Evolutionary conservation across 2,888 invertebrate species (phyloP).

Genomic region (Alloscopus bannaensis): DNA sequence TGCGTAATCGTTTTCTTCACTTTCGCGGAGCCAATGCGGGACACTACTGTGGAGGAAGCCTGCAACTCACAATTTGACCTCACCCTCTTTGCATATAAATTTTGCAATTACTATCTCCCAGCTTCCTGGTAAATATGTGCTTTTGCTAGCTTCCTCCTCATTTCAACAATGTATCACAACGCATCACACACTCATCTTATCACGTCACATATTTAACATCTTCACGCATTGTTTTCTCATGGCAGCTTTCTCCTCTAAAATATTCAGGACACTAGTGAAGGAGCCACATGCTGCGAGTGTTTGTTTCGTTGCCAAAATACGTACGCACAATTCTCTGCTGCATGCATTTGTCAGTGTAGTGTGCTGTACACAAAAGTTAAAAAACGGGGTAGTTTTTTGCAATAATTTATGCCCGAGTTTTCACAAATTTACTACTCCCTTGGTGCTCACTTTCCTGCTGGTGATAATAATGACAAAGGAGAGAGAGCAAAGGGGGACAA

Average conservation of each 20-base stretch:
- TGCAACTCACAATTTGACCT: slow-evolving; percentile 47
- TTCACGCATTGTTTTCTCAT: slow-evolving; percentile 33
- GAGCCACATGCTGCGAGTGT: not conserved
- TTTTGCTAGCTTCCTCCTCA: not conserved
- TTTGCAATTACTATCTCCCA: slow-evolving; percentile 50
- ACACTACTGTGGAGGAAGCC: slow-evolving; percentile 45
- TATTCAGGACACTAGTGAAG: slow-evolving; percentile 21
- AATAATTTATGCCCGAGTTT: slow-evolving; percentile 47
- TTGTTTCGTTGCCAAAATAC: slow-evolving; percentile 34
- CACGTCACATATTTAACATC: slow-evolving; percentile 19
- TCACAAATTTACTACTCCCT: slow-evolving; percentile 48
- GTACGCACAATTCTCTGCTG: not conserved
- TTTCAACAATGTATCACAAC: slow-evolving; percentile 4
- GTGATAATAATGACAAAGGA: slow-evolving; percentile 47
- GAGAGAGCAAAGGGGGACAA: not conserved
- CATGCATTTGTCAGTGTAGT: too few relatives aligned
- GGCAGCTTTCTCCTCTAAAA: slow-evolving; percentile 35
- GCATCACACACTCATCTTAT: slow-evolving; percentile 32
- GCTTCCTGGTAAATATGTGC: too few relatives aligned
- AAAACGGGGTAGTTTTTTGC: slow-evolving; percentile 22
- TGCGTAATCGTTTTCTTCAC: slow-evolving; percentile 6
- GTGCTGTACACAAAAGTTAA: slow-evolving; percentile 2
- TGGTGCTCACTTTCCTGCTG: slow-evolving; percentile 37
- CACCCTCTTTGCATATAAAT: slow-evolving; percentile 60
- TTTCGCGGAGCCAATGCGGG: not conserved